Evolutionary conservation across 2,113 vertebrate genomes (phyloP), one percentile per base, ranked within the genome.

Genomic region (Blennius ocellaris): DNA sequence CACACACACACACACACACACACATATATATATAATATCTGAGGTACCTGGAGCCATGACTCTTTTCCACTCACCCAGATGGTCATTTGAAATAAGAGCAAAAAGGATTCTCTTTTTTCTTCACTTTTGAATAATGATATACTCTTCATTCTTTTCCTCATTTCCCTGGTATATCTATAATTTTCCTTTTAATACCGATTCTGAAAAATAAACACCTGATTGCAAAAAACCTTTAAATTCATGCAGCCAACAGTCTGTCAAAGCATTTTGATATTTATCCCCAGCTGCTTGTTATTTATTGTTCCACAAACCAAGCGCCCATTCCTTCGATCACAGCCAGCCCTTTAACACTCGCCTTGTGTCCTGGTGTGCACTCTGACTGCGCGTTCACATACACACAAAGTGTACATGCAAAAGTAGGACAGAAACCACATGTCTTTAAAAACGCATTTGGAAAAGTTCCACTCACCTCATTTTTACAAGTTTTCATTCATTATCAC

Each of bases 21-120:
- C 59, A 75, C 49, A 59, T 45, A 63, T 48, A 48, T 30, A 76
- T 51, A 36, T 63, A 49, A 78, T 51, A 21, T 63, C 52, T 36
- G 45, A 61, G 41, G 87, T 21, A 78, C 78, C 73, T 87, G 14
- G 8, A 90, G 84, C 84, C 55, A 75, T 77, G 61, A 44, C 71
- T 80, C 49, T 17, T 56, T 72, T 66, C 60, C 81, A 57, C 41
- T 80, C 70, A 82, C 61, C 71, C 41, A 50, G 56, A 72, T 38
- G 71, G 47, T 64, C 59, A 9, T 74, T 63, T 76, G 41, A 44
- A 53, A 36, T 49, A 39, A 6, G 60, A 73, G 43, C 45, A 66
- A 59, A 69, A 69, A 51, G 14, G 15, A 16, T 38, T 30, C 4
- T 30, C 21, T 30, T 30, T 84, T 84, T 1, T 53, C 49, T 62